Base-by-base conservation (phyloP, 2,797 vertebrate species). In the Enteromius thamalakanensis region DNA sequence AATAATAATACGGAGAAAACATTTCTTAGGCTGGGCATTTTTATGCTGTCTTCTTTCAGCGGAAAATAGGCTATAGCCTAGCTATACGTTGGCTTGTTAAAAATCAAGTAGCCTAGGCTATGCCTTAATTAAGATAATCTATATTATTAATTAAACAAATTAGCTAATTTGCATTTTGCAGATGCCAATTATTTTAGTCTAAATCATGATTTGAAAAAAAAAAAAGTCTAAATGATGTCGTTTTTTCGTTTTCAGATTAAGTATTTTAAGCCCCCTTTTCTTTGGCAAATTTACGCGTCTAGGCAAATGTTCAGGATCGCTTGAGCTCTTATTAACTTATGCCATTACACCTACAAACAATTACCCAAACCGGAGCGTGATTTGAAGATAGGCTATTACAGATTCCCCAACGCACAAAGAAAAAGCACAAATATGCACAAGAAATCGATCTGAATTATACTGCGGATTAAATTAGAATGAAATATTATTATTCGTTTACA, bases 341-440 rank as follows among this genome's bases (percentile, higher is more conserved):
- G 53, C 15, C 55, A 45, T 77, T 23, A 64, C 23, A 77, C 60
- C 26, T 47, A 64, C 21, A 53, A 74, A 74, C 45, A 55, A 49
- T 19, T 53, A 17, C 21, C 17, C 7, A 69, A 76, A 32, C 21
- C 51, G 14, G 12, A 12, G 5, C 23, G 37, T 64, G 23, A 32
- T 21, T 32, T 45, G n/a, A 69, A 69, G 26, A 64, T 15, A 42
- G 45, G 45, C 45, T 45, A 15, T 7, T 3, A 23, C 47, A 23
- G 12, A 58, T 58, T 58, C 32, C 37, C 71, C 17, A 53, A 55
- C 6, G 3, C 49, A 53, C 71, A 21, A n/a, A n/a, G 19, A 37
- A 9, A 42, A 23, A 64, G 26, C 12, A 7, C 60, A 32, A 32
- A 7, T 32, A 9, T 40, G 53, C 53, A 45, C 55, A 29, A 8